Evolutionary conservation across 2,113 vertebrate genomes (phyloP), one percentile per base, ranked within the genome.

Genomic region (Cyrtonyx montezumae): DNA sequence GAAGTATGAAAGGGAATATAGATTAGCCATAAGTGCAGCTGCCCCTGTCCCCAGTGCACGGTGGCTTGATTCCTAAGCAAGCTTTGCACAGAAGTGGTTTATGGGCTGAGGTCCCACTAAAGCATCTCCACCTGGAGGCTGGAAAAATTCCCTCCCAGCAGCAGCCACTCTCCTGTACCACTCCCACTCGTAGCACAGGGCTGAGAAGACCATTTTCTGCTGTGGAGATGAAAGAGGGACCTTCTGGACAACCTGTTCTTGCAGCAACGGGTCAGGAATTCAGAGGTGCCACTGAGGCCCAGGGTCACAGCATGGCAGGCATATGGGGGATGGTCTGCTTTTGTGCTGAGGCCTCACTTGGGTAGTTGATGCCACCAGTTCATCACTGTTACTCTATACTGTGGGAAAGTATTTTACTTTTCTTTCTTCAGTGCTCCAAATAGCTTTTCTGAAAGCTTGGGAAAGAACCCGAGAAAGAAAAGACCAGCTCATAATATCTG

Each of bases 401-500:
- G 28, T 84, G 70, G 42, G 32, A 92, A 92, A 89, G 8, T 45
- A 55, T 5, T 15, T 11, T 58, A 30, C 19, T 73, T 79, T 79
- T 45, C 15, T 61, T 62, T 82, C 62, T 73, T 23, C 53, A 58
- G 49, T 49, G 19, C 45, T 67, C 22, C 36, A 78, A 90, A 88
- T 2, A 36, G 20, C 43, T 75, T 46, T 91, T 84, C 71, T 74
- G 63, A 93, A 89, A 46, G 63, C 55, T 77, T 91, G 45, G 65
- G 21, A 89, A 94, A 79, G 92, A 69, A 69, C 32, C 10, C 49
- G 19, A 5, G n/a, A 88, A 49, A 73, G 36, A 46, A 90, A 88
- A 92, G 51, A 79, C 18, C 42, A 79, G 67, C 49, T 95, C 51
- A 18, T 51, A 81, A 28, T 67, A 93, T 37, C 82, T 80, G 75